A percentile compares a stretch with the other conserved stretches of the same genome.
These are phyloP conservation scores for Macheiramphus alcinus DNA, from an alignment of 2,113 vertebrate genomes.

Conservation along the genomic window DNA sequence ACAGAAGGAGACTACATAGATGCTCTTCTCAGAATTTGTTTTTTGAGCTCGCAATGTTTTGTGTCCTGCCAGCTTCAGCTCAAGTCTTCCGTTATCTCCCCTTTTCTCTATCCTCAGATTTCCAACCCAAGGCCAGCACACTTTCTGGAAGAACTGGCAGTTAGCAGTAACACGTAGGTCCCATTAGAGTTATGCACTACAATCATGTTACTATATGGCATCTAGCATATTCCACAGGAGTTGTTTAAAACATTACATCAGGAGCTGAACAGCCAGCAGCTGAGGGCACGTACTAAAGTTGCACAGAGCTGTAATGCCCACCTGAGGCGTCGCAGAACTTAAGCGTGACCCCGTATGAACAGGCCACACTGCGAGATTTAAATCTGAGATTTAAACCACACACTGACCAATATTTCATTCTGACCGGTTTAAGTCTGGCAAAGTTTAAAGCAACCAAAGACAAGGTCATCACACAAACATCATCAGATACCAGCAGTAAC, in stretches of 20 bases:
- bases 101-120: not conserved
- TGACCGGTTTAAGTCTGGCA: not conserved
- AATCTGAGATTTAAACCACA: not conserved
- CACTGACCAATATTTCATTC: not conserved
- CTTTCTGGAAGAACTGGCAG: not conserved
- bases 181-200: rapidly evolving
- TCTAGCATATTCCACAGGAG: not conserved
- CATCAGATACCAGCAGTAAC: not conserved
- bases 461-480: not conserved
- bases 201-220: not conserved
- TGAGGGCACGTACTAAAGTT: too few relatives aligned
- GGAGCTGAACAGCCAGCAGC: not conserved
- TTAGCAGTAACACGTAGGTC: not conserved
- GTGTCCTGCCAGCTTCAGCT: not conserved
- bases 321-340: rapidly evolving
- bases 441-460: not conserved
- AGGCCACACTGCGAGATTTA: not conserved
- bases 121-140: not conserved
- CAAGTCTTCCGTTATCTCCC: not conserved
- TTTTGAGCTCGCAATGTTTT: not conserved
- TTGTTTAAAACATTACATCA: not conserved
- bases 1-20: not conserved
- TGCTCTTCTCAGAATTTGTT: not conserved
- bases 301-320: not conserved
- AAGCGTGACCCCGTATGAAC: not conserved